Base-by-base conservation (phyloP, 1,140 invertebrate genomes). In the Drosophila arizonae region DNA sequence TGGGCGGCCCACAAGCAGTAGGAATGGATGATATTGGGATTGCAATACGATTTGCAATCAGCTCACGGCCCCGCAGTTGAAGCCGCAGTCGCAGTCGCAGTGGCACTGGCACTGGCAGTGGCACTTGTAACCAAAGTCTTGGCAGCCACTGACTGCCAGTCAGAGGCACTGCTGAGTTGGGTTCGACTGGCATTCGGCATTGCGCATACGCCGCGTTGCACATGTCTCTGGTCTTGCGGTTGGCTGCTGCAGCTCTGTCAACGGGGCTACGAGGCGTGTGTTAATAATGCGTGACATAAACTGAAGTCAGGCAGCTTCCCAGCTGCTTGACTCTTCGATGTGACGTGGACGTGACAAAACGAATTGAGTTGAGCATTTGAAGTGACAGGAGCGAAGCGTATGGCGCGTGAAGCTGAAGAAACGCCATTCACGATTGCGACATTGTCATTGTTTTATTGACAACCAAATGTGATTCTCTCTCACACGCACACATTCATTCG, bases 211-310 rank as follows among this genome's bases (percentile, higher is more conserved):
- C 69, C 84, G 74, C 79, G 79, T 84, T 84, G 84, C 84, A 87
- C 72, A 72, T 77, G 64, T 43, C 66, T 63, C 48, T 52, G 66
- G 39, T 61, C 61, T 4, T 43, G 52, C 43, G 21, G 11, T 48
- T 48, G 28, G 33, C 46, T 50, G 43, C 8, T 30, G 41, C 51
- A 46, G 61, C 50, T 24, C 10, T 45, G 26, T 46, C 48, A 11
- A 28, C 58, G 21, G 3, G 50, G 51, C 71, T 55, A 48, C 28
- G 36, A 72, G 72, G 84, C 82, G 79, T 87, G 82, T 87, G 82
- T 87, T 87, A 87, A 87, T 87, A 88, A 87, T 87, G 84, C 84
- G 84, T 87, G 84, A 87, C 84, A 87, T 70, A 80, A 80, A 84
- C 76, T 84, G 80, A 63, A 80, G 84, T 60, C 64, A 67, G 69